phyloP scores from a whole-genome alignment of 2,797 vertebrate species.

The Brotula barbata region DNA sequence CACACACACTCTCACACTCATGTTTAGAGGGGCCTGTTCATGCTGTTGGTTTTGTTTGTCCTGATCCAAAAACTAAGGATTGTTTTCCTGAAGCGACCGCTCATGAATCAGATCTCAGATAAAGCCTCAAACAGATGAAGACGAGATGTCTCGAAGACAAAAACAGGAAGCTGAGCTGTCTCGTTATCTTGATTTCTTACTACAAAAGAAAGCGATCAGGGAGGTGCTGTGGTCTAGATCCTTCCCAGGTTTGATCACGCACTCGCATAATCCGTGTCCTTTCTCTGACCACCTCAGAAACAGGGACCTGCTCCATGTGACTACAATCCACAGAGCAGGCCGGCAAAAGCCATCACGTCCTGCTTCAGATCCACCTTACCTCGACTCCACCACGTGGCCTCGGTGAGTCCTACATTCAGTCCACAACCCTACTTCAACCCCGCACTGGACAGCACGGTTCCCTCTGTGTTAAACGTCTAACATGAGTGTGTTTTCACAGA shows the following conservation, averaged over 20 bases:
- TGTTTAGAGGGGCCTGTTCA: background rate
- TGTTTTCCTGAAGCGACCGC: too few relatives aligned
- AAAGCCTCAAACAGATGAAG: too few relatives aligned
- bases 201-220: too few relatives aligned
- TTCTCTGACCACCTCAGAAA: conserved; percentile 64
- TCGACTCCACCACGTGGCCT: conserved; percentile 66
- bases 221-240: background rate
- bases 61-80: too few relatives aligned
- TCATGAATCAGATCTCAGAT: too few relatives aligned
- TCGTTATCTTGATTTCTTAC: too few relatives aligned
- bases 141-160: too few relatives aligned
- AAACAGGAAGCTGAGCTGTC: too few relatives aligned
- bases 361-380: conserved; percentile 83
- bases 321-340: conserved; percentile 70
- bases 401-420: conserved; percentile 72
- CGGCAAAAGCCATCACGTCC: conserved; percentile 73
- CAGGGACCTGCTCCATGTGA: conserved; percentile 82
- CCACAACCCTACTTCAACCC: too few relatives aligned
- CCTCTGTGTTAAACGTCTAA: too few relatives aligned
- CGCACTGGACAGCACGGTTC: too few relatives aligned
- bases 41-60: too few relatives aligned
- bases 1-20: background rate
- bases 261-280: conserved; percentile 8
- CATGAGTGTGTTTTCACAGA: conserved; percentile 59
- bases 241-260: conserved; percentile 6